Base-by-base conservation (phyloP, 2,797 vertebrate genomes). In the Sebastolobus alascanus region DNA sequence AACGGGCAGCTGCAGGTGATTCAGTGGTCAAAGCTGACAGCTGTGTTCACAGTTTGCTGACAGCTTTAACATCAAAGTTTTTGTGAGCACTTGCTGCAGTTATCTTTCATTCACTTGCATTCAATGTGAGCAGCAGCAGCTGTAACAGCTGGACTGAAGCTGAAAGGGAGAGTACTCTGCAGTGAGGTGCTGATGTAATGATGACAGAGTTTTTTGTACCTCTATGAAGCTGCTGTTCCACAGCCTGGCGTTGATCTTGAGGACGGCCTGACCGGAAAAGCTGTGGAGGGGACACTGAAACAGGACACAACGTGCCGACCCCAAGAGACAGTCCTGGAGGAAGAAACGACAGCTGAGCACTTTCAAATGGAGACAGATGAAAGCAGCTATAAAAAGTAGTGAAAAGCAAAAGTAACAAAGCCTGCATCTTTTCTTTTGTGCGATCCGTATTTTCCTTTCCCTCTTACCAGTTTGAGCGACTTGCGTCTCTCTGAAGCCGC, bases 211-310 rank as follows among this genome's bases (percentile, higher is more conserved):
- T 20, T 9, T n/a, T 54, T 76, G 78, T 64, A 98, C 98, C 97
- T 99, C 98, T 79, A 98, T 96, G 86, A 99, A 99, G 27, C 96
- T 98, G 94, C 97, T 95, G 91, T 99, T 98, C 98, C 98, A 99
- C 64, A 99, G 92, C 25, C 96, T 94, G 50, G 96, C 98, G 9
- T 96, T 96, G 55, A 98, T 95, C 0, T 88, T 96, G 76, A 99
- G 93, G 56, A 95, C 90, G 0, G 96, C 95, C 0, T 94, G 93
- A 0, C 96, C 96, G 11, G 97, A 96, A 46, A 99, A 96, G 82
- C 96, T 97, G 84, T 95, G 95, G 38, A 99, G 96, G 0, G 97
- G 97, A 87, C 98, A 99, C 74, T 95, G 96, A 87, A 97, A 96
- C 9, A 96, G 83, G n/a, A 96, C 61, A 18, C 98, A 99, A 43